Conservation (phyloP, 1,140 invertebrate genomes). For the Oryctes rhinoceros region DNA sequence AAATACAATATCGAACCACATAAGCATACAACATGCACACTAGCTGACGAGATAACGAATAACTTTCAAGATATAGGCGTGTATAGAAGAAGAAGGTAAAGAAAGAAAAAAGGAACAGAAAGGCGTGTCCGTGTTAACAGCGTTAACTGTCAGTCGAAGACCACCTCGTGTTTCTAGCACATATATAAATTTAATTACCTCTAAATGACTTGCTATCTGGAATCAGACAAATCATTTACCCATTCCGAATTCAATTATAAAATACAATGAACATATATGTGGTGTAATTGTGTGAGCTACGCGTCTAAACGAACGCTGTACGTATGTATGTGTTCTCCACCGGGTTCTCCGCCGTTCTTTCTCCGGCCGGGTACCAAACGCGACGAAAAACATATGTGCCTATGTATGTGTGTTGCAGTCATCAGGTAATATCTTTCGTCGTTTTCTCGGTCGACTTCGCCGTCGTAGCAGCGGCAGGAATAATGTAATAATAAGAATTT, state of each 20-base stretch:
- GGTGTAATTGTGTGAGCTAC: constrained; percentile 45
- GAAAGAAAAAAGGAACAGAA: constrained; percentile 33
- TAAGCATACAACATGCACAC: background rate
- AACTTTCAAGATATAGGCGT: background rate
- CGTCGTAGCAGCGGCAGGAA: background rate
- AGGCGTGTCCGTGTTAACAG: constrained; percentile 49
- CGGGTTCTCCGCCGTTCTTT: background rate
- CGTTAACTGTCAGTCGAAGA: constrained; percentile 45
- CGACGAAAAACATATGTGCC: background rate
- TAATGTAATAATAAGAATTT: constrained; percentile 30
- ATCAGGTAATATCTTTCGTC: background rate
- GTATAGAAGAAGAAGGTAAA: constrained; percentile 8
- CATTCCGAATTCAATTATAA: constrained; percentile 57
- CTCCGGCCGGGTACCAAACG: background rate
- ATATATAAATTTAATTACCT: constrained; percentile 57
- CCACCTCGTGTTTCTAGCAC: constrained; percentile 52
- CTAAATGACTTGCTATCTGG: constrained; percentile 55
- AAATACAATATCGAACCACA: background rate
- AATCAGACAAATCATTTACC: constrained; percentile 54
- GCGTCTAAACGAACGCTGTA: constrained; percentile 12
- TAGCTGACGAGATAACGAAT: background rate
- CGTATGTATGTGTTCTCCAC: constrained; percentile 5
- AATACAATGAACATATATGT: constrained; percentile 55
- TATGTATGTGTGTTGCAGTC: constrained; percentile 13
- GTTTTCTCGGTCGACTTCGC: background rate